A percentile compares a stretch with the other conserved stretches of the same genome.
These are phyloP conservation scores for Forbesichthys papilliferus DNA, from an alignment of 2,113 vertebrate species.

Conservation along the genomic window DNA sequence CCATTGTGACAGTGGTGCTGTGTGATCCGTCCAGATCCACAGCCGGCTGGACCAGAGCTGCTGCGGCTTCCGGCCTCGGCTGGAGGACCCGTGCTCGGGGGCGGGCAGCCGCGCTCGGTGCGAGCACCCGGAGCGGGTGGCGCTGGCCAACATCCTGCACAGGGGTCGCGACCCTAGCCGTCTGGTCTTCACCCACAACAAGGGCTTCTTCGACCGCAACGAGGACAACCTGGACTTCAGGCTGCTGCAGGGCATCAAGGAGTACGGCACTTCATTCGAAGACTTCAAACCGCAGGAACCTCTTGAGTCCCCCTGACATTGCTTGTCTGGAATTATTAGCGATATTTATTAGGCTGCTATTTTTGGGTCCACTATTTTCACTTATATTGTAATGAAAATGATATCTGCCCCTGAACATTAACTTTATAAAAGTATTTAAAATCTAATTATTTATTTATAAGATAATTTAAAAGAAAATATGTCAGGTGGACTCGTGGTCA, in stretches of 20 bases:
- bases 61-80: conserved; percentile 92
- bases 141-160: conserved; percentile 83
- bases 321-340: no score
- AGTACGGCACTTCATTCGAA: conserved; percentile 76
- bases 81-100: conserved; percentile 82
- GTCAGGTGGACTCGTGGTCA: no score
- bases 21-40: conserved; percentile 80
- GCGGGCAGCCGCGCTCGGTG: conserved; percentile 77
- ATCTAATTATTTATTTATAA: no score
- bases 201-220: conserved; percentile 91
- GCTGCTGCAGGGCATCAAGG: conserved; percentile 90
- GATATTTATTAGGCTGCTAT: no score
- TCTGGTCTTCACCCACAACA: conserved; percentile 88
- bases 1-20: no score
- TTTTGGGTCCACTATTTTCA: no score
- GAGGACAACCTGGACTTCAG: conserved; percentile 95
- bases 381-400: no score
- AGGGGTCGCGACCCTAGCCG: conserved; percentile 79
- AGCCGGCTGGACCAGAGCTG: conserved; percentile 90
- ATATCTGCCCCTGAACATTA: no score
- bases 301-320: no score
- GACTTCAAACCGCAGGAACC: no score
- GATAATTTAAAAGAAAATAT: no score
- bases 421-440: no score
- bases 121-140: conserved; percentile 68